phyloP scores from a whole-genome alignment of 2,888 invertebrate species.

The Dione juno region DNA sequence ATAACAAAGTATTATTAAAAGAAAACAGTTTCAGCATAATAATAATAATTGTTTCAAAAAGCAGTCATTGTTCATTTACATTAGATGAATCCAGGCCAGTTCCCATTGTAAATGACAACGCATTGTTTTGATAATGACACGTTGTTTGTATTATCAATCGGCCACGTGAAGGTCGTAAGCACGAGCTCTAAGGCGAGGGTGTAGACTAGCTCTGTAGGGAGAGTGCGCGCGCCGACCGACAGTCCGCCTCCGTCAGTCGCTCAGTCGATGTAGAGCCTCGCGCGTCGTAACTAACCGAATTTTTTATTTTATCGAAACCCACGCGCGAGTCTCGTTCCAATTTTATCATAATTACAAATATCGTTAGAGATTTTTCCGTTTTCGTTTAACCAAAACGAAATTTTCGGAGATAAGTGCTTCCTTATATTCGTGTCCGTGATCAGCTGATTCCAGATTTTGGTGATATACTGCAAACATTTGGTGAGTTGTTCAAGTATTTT shows the following conservation, averaged over 20 bases:
- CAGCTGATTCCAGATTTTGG: constrained; percentile 51
- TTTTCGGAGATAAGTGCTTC: constrained; percentile 50
- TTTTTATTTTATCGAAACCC: constrained; percentile 42
- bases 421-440: constrained; percentile 51
- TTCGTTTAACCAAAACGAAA: constrained; percentile 51
- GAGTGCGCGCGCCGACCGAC: constrained; percentile 44
- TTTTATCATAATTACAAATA: constrained; percentile 47
- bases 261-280: constrained; percentile 77
- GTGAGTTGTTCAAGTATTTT: constrained; percentile 60
- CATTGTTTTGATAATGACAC: constrained; percentile 39
- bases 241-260: constrained; percentile 34
- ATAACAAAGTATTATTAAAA: not conserved
- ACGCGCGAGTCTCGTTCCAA: constrained; percentile 51
- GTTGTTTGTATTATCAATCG: constrained; percentile 40
- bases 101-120: constrained; percentile 8
- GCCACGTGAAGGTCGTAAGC: constrained; percentile 45
- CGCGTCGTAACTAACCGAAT: constrained; percentile 62
- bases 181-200: constrained; percentile 34
- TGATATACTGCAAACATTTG: constrained; percentile 55
- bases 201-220: constrained; percentile 56
- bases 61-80: not conserved
- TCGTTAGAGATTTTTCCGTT: constrained; percentile 35
- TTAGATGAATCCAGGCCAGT: not conserved
- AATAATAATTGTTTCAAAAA: not conserved
- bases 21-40: not conserved